Evolutionary conservation across 92 coral and sea anemone species (phyloP).

Genomic region (Plumapathes pennacea): DNA sequence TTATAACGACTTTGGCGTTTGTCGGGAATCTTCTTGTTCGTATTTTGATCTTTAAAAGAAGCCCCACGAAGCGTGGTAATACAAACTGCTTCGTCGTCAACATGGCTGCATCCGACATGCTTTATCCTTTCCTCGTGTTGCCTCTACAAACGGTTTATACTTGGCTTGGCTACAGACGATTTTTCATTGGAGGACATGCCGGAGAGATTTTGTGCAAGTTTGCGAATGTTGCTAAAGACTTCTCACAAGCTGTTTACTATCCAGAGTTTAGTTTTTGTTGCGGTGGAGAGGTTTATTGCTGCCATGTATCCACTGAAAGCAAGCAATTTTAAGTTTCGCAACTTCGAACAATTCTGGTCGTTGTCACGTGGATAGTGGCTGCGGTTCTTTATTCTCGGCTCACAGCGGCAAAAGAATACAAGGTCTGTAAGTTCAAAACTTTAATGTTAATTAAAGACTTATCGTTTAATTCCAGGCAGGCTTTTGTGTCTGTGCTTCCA

Average conservation of each 20-base stretch:
- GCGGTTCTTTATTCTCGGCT: too few species aligned
- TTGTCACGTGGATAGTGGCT: too few species aligned
- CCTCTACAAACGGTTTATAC: conserved; percentile 48
- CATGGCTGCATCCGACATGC: conserved; percentile 66
- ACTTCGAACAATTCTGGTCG: too few species aligned
- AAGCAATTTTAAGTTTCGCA: too few species aligned
- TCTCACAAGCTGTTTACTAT: conserved; percentile 66
- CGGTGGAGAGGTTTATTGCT: conserved; percentile 57
- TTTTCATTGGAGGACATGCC: conserved; percentile 26
- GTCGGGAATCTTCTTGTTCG: conserved; percentile 62
- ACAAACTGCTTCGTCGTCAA: conserved; percentile 66
- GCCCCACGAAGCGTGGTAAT: conserved; percentile 48
- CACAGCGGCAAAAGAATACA: too few species aligned
- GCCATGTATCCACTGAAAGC: conserved; percentile 54
- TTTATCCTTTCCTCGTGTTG: conserved; percentile 60
- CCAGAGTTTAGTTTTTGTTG: conserved; percentile 48
- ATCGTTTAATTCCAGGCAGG: too few species aligned
- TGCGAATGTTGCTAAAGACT: conserved; percentile 51
- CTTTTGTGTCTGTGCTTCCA: too few species aligned
- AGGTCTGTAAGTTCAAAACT: too few species aligned
- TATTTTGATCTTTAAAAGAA: conserved; percentile 54
- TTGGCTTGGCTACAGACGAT: conserved; percentile 34
- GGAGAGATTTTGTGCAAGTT: conserved; percentile 64
- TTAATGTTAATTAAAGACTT: too few species aligned
- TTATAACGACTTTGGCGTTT: conserved; percentile 44